A percentile compares a stretch with the other conserved stretches of the same genome.
These are phyloP conservation scores for Pseudococcus viburni DNA, from an alignment of 2,888 invertebrate species.

Conservation along the genomic window DNA sequence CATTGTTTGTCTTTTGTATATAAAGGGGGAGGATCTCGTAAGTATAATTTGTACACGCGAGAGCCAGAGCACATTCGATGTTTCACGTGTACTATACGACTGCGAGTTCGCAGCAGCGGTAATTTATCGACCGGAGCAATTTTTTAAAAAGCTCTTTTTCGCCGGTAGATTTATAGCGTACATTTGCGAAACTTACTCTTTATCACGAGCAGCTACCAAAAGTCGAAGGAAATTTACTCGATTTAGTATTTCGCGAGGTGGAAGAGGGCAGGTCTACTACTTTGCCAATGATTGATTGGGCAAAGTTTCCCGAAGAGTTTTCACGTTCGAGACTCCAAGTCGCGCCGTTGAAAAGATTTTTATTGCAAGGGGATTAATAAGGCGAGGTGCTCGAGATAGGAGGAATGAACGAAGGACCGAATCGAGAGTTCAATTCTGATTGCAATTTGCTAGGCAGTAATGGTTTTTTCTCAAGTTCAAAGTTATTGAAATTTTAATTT, in stretches of 20 bases:
- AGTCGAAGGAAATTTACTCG: constrained; percentile 31
- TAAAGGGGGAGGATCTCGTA: constrained; percentile 3
- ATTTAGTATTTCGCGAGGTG: neutral
- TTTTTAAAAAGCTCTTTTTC: constrained; percentile 39
- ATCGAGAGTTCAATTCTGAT: too few species aligned
- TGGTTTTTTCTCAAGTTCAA: too few species aligned
- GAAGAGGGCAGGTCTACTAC: neutral
- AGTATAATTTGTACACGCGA: constrained; percentile 1
- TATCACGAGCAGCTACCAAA: neutral
- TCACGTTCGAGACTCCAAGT: neutral
- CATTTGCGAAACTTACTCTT: constrained; percentile 25
- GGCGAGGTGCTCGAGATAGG: too few species aligned
- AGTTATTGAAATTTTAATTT: too few species aligned
- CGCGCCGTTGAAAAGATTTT: neutral
- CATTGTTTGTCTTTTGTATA: neutral
- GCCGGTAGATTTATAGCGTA: constrained; percentile 6
- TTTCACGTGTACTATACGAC: neutral
- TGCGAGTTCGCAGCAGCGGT: neutral
- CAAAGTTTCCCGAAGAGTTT: neutral
- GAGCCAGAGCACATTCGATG: neutral
- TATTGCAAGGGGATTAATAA: neutral
- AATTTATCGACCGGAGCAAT: constrained; percentile 23
- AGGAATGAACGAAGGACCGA: too few species aligned
- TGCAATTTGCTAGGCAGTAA: too few species aligned
- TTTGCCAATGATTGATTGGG: neutral